These are phyloP conservation scores for Typhlichthys subterraneus DNA, from an alignment of 2,797 vertebrate genomes.

Conservation along the genomic window DNA sequence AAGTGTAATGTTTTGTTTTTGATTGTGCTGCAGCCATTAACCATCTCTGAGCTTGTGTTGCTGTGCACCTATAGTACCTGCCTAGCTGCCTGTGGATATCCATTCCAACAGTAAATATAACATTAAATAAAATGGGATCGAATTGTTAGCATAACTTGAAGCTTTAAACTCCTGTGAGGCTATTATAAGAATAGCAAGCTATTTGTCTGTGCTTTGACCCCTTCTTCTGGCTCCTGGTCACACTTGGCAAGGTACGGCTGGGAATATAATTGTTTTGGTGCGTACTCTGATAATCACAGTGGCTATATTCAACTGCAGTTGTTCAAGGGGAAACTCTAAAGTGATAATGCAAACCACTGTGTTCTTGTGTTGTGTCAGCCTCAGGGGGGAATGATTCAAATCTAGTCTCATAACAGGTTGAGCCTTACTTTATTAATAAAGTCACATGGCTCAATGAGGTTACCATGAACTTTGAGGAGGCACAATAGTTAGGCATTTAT, in stretches of 20 bases:
- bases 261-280: conserved; percentile 52
- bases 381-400: conserved; percentile 51
- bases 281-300: conserved; percentile 45
- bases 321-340: conserved; percentile 46
- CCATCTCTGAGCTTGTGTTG: neutral
- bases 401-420: conserved; percentile 55
- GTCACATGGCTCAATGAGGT: conserved; percentile 26
- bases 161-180: no score
- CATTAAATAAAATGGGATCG: neutral
- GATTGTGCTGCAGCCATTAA: no score
- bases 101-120: neutral
- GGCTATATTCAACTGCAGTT: conserved; percentile 28
- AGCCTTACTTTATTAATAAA: conserved; percentile 17
- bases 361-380: conserved; percentile 31
- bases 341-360: conserved; percentile 49
- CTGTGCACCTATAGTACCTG: no score
- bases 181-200: neutral
- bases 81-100: neutral
- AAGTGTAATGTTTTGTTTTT: no score
- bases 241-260: conserved; percentile 12
- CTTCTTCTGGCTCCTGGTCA: conserved; percentile 29
- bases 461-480: conserved; percentile 20
- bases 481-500: conserved; percentile 29
- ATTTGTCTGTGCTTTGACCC: neutral
- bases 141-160: neutral